Conservation (phyloP, 2,113 vertebrate species). For the Ovibos moschatus region DNA sequence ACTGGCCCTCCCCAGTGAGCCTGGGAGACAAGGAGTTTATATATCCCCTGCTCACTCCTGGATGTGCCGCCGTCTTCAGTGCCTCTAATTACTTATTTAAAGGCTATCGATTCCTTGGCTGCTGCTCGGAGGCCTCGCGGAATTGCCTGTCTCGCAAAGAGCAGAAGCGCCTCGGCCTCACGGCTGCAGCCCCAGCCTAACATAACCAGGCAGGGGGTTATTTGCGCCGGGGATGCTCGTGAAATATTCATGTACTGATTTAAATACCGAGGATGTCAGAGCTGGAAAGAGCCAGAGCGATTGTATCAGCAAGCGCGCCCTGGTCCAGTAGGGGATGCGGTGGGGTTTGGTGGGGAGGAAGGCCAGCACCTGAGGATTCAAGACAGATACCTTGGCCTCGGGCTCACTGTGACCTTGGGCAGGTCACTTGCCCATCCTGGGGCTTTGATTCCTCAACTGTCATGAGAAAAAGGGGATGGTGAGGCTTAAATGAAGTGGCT, state of each 20-base stretch:
- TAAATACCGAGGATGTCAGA: constrained; percentile 71
- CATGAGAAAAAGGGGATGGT: background rate
- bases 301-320: background rate
- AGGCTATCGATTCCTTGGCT: constrained; percentile 76
- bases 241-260: constrained; percentile 80
- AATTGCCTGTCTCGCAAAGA: constrained; percentile 68
- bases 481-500: background rate
- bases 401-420: background rate
- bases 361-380: background rate
- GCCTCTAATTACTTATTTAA: constrained; percentile 84
- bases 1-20: constrained; percentile 18
- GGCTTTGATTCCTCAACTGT: background rate
- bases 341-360: background rate
- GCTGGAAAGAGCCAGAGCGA: constrained; percentile 48
- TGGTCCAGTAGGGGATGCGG: background rate
- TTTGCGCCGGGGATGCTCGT: constrained; percentile 67
- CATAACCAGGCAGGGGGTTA: constrained; percentile 77
- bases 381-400: background rate
- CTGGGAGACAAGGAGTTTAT: constrained; percentile 41
- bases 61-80: constrained; percentile 70
- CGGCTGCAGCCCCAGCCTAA: constrained; percentile 52
- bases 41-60: constrained; percentile 61
- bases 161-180: constrained; percentile 50
- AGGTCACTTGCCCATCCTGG: background rate
- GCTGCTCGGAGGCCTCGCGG: constrained; percentile 67